Percentiles rank a stretch among this genome's conserved stretches.
Evolutionary conservation across 2,797 vertebrate species (phyloP).

Genomic region (Synaphobranchus kaupii): DNA sequence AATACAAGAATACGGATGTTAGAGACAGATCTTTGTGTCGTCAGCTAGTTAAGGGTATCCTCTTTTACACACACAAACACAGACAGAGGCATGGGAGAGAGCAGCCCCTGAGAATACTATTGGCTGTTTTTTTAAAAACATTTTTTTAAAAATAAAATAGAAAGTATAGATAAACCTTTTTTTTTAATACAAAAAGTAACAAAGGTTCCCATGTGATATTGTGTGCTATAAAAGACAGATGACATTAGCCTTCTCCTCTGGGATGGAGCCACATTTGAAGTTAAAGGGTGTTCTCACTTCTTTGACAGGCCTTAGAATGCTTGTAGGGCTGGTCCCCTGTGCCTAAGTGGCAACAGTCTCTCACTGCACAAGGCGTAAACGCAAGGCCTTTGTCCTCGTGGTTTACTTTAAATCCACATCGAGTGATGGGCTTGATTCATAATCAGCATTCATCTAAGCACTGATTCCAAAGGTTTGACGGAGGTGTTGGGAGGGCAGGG

Average conservation of each 20-base stretch:
- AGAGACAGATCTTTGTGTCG: background rate
- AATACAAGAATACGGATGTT: constrained; percentile 20
- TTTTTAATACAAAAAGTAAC: constrained; percentile 20
- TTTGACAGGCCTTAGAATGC: background rate
- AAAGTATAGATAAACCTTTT: constrained; percentile 19
- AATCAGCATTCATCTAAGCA: background rate
- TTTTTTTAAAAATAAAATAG: constrained; percentile 15
- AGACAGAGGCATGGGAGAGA: background rate
- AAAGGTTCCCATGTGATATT: constrained; percentile 2
- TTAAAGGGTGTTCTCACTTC: background rate
- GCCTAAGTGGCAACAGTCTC: background rate
- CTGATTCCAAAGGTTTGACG: background rate
- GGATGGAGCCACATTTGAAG: background rate
- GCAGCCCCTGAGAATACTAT: constrained; percentile 30
- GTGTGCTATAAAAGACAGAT: constrained; percentile 23
- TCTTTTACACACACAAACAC: constrained; percentile 22
- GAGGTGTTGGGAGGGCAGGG: background rate
- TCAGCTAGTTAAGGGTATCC: constrained; percentile 1
- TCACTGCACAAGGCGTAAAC: background rate
- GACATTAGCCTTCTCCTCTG: background rate
- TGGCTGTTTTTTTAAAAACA: constrained; percentile 3
- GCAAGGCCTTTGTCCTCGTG: background rate
- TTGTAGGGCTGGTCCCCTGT: background rate
- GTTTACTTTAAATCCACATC: background rate
- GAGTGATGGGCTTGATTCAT: background rate